Base-by-base conservation (phyloP, 2,113 vertebrate species). In the Tyrannus savana region DNA sequence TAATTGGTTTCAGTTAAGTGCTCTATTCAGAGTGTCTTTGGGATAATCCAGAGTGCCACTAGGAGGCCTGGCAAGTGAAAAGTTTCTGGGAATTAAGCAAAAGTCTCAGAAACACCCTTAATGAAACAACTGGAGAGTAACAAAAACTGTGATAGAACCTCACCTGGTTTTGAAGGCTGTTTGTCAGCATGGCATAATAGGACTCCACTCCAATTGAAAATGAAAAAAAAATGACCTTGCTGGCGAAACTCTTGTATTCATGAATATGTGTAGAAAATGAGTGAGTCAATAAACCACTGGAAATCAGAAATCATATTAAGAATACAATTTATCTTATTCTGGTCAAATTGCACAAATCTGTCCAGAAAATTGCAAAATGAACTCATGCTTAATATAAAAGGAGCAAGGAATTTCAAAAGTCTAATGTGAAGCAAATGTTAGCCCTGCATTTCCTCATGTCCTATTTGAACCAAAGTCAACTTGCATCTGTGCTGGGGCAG, bases 341-440 rank as follows among this genome's bases (percentile, higher is more conserved):
- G n/a, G 59, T 53, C 41, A 58, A 92, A 80, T 39, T 69, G 73
- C 87, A 84, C 68, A 86, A 84, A 81, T 95, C 78, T 64, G 50
- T 67, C 79, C 75, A 76, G 93, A 64, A 92, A 96, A 89, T 46
- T 90, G 76, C 68, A 91, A 95, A 95, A 93, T 88, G 42, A 93
- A 46, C 37, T 89, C 91, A 66, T 59, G 42, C 10, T 90, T 60
- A 84, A 6, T 83, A 69, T 73, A 93, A 87, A 93, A 49, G 35
- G 47, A 95, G 46, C 8, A 58, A 89, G 19, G 30, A 62, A 69
- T 84, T 82, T 93, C 53, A 53, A 64, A 75, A 90, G 35, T 47
- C 56, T 82, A 82, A 83, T 84, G 37, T 4, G 27, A 95, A 96
- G 60, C 55, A 95, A 94, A 96, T 77, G 63, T 62, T 85, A 73